Evolutionary conservation across 2,888 invertebrate species (phyloP), one percentile per base, ranked within the genome.

Genomic region (Leptinotarsa peninsularis): DNA sequence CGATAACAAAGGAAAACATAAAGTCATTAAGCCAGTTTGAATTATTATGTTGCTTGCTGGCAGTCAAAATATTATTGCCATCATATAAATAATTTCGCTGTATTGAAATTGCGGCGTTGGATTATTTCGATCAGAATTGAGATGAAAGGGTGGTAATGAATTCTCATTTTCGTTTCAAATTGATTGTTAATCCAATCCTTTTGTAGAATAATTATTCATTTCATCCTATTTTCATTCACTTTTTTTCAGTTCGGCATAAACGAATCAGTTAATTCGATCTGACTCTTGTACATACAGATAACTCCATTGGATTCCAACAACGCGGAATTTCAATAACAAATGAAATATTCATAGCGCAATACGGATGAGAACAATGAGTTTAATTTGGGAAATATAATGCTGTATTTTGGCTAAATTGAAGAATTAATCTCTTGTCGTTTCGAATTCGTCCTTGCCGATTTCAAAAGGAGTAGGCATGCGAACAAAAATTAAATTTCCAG

Each of bases 301-400:
- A 63, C 63, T 63, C 21, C 27, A 58, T 58, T 23, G 58, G 58
- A 58, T 58, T 23, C 58, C 43, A 63, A 63, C 33, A 27, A 63
- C 27, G n/a, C 63, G 43, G 43, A 63, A 63, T 63, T 63, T 18
- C 33, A 63, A 63, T 63, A 43, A 33, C 18, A 7, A 63, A 63
- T 63, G 63, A 27, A 63, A 63, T 63, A 63, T 63, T 63, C 63
- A 63, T 63, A 63, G 63, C 43, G 18, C n/a, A 27, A 43, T 63
- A 63, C 63, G 17, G 33, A 43, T 17, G 33, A 33, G 63, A 33
- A 79, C 76, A 76, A 77, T 76, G 76, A 70, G 72, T 71, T 79
- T 78, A 80, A 79, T 78, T 79, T 78, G 76, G 72, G 70, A 73
- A 76, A 75, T 76, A 79, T 78, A 79, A 77, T 74, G 73, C 71